phyloP scores from a whole-genome alignment of 2,797 vertebrate species.

The Myripristis murdjan region DNA sequence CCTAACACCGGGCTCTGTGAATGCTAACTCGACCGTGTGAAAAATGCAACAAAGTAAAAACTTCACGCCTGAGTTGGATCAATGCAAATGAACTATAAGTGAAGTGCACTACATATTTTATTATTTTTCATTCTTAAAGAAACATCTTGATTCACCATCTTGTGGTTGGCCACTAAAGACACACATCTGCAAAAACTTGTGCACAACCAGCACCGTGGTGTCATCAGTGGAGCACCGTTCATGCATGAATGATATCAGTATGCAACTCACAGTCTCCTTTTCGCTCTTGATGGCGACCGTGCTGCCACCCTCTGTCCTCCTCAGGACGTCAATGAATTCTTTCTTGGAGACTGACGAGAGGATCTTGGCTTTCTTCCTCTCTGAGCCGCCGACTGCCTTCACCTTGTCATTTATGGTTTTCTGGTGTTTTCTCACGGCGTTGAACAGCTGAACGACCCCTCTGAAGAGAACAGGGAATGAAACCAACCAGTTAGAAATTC shows the following conservation, averaged over 20 bases:
- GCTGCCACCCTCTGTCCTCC: slow-evolving; percentile 73
- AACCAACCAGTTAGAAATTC: not conserved
- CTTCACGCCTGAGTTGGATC: too few species aligned
- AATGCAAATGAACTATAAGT: too few species aligned
- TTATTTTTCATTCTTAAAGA: too few species aligned
- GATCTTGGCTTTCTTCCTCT: slow-evolving; percentile 92
- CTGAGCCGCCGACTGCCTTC: slow-evolving; percentile 89
- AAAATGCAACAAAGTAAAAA: too few species aligned
- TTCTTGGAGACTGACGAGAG: slow-evolving; percentile 92
- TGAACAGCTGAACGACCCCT: slow-evolving; percentile 96
- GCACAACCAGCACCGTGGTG: not conserved
- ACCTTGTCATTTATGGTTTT: slow-evolving; percentile 88
- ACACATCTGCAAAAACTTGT: not conserved
- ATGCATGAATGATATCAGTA: not conserved
- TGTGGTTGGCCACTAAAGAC: not conserved
- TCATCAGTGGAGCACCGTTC: not conserved
- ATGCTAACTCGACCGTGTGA: too few species aligned
- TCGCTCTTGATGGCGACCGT: slow-evolving; percentile 24
- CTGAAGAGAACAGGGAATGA: slow-evolving; percentile 65
- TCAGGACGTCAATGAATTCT: slow-evolving; percentile 94
- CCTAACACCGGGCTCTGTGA: too few species aligned
- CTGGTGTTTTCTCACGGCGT: slow-evolving; percentile 93
- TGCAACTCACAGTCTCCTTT: slow-evolving; percentile 70
- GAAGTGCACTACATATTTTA: too few species aligned
- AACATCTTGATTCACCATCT: not conserved